Percentiles rank a stretch among this genome's conserved stretches.
Conservation (phyloP, 2,113 vertebrate genomes). For the Zosterops pallidus region DNA sequence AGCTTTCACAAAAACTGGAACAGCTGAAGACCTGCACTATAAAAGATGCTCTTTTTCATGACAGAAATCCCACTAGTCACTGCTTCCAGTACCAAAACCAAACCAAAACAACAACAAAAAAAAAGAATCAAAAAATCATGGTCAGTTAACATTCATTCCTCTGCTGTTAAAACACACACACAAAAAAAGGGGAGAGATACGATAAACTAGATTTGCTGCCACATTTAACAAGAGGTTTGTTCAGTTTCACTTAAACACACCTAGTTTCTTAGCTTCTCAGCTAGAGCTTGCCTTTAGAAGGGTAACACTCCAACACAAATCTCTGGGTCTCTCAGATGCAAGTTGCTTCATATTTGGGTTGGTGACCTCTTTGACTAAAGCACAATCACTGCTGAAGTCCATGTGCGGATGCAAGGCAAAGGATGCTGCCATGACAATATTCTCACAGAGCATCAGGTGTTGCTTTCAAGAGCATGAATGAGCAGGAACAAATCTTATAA, state of each 20-base stretch:
- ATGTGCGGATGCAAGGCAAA: neutral
- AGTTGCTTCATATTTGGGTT: neutral
- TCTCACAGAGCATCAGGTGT: neutral
- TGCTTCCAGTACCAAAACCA: neutral
- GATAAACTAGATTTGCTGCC: neutral
- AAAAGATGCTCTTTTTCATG: neutral
- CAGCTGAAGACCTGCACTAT: neutral
- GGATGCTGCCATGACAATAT: neutral
- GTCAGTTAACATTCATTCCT: neutral
- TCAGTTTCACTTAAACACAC: neutral
- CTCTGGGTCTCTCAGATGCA: neutral
- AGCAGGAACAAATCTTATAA: neutral
- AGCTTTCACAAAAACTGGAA: neutral
- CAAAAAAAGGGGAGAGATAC: neutral
- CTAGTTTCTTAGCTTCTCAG: neutral
- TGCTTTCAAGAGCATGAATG: neutral
- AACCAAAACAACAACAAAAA: neutral
- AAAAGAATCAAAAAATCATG: neutral
- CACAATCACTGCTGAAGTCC: accelerated
- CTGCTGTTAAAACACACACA: neutral
- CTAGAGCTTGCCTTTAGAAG: neutral
- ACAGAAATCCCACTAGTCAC: neutral
- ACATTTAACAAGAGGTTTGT: neutral
- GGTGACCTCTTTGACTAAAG: neutral
- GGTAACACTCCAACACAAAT: neutral